Conservation (phyloP, 2,797 vertebrate species). For the Leptatherina wallacei region DNA sequence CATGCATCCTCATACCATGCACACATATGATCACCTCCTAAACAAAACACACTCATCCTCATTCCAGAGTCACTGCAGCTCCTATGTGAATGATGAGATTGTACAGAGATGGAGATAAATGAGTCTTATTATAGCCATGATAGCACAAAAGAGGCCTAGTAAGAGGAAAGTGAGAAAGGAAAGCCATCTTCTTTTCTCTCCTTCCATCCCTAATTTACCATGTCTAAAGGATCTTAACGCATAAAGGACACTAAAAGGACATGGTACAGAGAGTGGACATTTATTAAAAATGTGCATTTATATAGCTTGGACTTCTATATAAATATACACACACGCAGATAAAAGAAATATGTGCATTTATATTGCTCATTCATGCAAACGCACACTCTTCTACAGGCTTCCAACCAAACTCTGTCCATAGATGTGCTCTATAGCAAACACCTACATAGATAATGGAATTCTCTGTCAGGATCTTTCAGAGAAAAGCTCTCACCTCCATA, state of each 20-base stretch:
- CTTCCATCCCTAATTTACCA: slow-evolving; percentile 49
- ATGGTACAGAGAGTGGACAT: slow-evolving; percentile 11
- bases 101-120: slow-evolving; percentile 80
- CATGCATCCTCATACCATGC: slow-evolving; percentile 15
- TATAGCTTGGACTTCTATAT: slow-evolving; percentile 32
- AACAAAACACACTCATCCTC: slow-evolving; percentile 45
- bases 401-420: slow-evolving; percentile 55
- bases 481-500: slow-evolving; percentile 65
- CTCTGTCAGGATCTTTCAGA: slow-evolving; percentile 71
- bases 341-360: slow-evolving; percentile 74
- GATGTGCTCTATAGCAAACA: slow-evolving; percentile 50
- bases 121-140: slow-evolving; percentile 80
- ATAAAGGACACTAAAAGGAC: slow-evolving; percentile 62
- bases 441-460: slow-evolving; percentile 71
- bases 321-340: slow-evolving; percentile 36
- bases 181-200: slow-evolving; percentile 33
- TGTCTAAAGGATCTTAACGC: slow-evolving; percentile 40
- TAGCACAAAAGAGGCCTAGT: slow-evolving; percentile 55
- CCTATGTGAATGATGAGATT: slow-evolving; percentile 77
- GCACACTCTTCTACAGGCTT: slow-evolving; percentile 40
- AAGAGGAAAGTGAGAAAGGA: slow-evolving; percentile 49
- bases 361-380: slow-evolving; percentile 65
- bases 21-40: slow-evolving; percentile 21
- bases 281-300: slow-evolving; percentile 71
- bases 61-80: slow-evolving; percentile 62